A percentile compares a stretch with the other conserved stretches of the same genome.
Conservation (phyloP, 2,888 invertebrate genomes). For the Cordilura impudica region DNA sequence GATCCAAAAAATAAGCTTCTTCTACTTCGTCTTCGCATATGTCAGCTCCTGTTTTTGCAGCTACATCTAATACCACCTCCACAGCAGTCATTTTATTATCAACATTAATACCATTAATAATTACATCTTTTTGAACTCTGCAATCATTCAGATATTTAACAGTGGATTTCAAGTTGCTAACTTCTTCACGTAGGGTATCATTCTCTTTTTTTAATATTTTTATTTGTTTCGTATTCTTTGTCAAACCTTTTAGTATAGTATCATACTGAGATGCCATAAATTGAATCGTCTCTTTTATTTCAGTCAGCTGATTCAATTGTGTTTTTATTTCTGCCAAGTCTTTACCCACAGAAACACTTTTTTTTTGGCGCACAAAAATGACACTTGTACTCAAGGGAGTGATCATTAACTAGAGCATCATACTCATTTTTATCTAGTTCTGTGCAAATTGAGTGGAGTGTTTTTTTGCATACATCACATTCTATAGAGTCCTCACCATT, state of each 20-base stretch:
- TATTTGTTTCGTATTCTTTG: constrained; percentile 1
- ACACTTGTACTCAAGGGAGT: constrained; percentile 3
- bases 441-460: neutral
- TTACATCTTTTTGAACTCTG: constrained; percentile 1
- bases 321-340: constrained; percentile 1
- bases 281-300: constrained; percentile 1
- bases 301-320: too few species aligned
- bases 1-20: too few species aligned
- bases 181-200: neutral
- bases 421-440: neutral
- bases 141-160: neutral
- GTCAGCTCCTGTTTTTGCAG: too few species aligned
- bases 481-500: neutral
- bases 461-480: constrained; percentile 12
- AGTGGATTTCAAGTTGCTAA: constrained; percentile 6
- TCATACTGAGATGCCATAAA: constrained; percentile 19
- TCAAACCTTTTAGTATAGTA: constrained; percentile 3
- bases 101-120: constrained; percentile 12
- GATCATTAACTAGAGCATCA: neutral
- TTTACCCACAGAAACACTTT: neutral
- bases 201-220: too few species aligned
- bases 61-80: too few species aligned
- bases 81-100: neutral
- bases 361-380: neutral
- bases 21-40: too few species aligned